Base-by-base conservation (phyloP, 2,888 invertebrate genomes). In the Brenthis daphne region DNA sequence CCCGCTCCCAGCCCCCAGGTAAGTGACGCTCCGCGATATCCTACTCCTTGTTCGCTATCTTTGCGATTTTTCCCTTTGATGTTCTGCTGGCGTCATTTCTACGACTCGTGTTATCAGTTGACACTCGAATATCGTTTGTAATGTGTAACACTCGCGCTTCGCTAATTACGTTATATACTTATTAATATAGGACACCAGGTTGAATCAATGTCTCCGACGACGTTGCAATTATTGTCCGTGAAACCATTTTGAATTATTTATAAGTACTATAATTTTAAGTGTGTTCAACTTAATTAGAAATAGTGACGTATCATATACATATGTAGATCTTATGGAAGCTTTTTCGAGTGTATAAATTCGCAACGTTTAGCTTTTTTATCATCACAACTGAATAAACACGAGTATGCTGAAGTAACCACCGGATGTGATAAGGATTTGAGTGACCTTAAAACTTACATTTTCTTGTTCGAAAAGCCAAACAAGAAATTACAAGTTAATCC, bases 1-100 rank as follows among this genome's bases (percentile, higher is more conserved):
- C n/a, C 48, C 6, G n/a, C 43, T 57, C 13, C 24, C 55, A 12
- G 55, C 24, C 24, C 29, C 67, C 80, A 85, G 89, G 90, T 90
- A 74, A 89, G 90, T 88, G 74, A 79, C 76, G 87, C 88, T 85
- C 77, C 74, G 89, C 88, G 85, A 72, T 57, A 43, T 67, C 54
- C 63, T 68, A 56, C 65, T 14, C 53, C 50, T 16, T 37, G 12
- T 68, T 68, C 57, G 70, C 61, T 74, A 67, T 73, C 71, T 72
- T 75, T 77, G 80, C 80, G 78, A 80, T 77, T 79, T 79, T 70
- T 73, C 73, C 72, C 66, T 65, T 73, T 65, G 69, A 66, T 70
- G 69, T 43, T 75, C 75, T 76, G 84, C 85, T 84, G 77, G 85
- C 86, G 84, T 81, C 73, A 72, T 77, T 78, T 78, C 74, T 74